Conservation (phyloP, 2,888 invertebrate genomes). For the Apodemia duryi region DNA sequence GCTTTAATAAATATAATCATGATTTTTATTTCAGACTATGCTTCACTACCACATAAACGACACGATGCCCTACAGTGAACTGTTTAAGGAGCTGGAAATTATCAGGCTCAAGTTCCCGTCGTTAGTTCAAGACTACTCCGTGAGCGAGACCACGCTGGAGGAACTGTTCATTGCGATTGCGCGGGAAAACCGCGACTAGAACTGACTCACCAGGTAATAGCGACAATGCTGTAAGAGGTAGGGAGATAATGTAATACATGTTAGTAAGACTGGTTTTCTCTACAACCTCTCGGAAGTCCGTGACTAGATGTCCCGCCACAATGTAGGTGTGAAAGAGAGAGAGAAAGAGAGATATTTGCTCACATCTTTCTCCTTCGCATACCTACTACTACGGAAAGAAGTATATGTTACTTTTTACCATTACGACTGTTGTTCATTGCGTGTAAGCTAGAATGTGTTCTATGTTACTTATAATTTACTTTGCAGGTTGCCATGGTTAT, state of each 20-base stretch:
- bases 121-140: slow-evolving; percentile 85
- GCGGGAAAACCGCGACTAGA: slow-evolving; percentile 26
- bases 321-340: not conserved
- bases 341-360: not conserved
- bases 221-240: not conserved
- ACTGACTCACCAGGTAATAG: too few species aligned
- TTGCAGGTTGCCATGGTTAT: too few species aligned
- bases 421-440: too few species aligned
- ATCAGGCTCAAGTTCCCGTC: slow-evolving; percentile 55
- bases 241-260: too few species aligned
- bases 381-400: too few species aligned
- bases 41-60: slow-evolving; percentile 84
- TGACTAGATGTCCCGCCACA: not conserved
- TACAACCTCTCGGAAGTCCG: not conserved
- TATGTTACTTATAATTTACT: too few species aligned
- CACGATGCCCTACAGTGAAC: slow-evolving; percentile 77
- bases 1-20: not conserved
- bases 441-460: too few species aligned
- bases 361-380: too few species aligned
- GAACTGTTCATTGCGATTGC: slow-evolving; percentile 83
- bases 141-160: slow-evolving; percentile 89
- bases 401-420: too few species aligned
- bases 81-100: slow-evolving; percentile 81
- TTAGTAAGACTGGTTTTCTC: not conserved
- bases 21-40: slow-evolving; percentile 71